Base-by-base conservation (phyloP, 2,113 vertebrate genomes). In the Saccopteryx leptura region DNA sequence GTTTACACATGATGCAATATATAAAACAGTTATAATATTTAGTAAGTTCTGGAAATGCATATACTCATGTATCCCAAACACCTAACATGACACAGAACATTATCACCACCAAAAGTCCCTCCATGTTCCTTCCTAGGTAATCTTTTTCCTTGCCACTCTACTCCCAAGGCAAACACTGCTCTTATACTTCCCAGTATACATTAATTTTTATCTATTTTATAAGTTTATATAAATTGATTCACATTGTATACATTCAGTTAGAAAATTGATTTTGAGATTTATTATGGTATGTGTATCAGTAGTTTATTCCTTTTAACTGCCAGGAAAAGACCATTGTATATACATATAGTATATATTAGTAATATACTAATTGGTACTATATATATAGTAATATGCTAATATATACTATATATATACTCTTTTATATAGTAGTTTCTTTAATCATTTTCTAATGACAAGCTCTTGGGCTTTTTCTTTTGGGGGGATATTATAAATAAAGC, bases 131-230 rank as follows among this genome's bases (percentile, higher is more conserved):
- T 69, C 1, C 46, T 58, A 50, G 46, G 82, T 0, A 82, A n/a
- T 83, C 18, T 3, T 11, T 58, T 18, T 66, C 13, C 24, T 9
- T 39, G 31, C 13, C 31, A 65, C 19, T 92, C 10, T 21, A 61
- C 24, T 90, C 28, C n/a, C 17, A 58, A 87, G 23, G 18, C 48
- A 86, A 69, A 48, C 14, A 23, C 17, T 9, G 0, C 21, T 92
- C 24, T 90, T 63, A 31, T 46, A 68, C 24, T 33, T 86, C 83
- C 14, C 9, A 50, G 28, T 23, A 82, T 65, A 60, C 5, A 74
- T 61, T 68, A 14, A 56, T 89, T 84, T 84, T 94, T n/a, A 93
- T 26, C 4, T 93, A 12, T 71, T 87, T 90, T 71, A 93, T 33
- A 93, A 93, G 4, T 31, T 39, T 54, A 48, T 74, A 23, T 61